Evolutionary conservation across 2,113 vertebrate genomes (phyloP).

Genomic region (Craseonycteris thonglongyai): DNA sequence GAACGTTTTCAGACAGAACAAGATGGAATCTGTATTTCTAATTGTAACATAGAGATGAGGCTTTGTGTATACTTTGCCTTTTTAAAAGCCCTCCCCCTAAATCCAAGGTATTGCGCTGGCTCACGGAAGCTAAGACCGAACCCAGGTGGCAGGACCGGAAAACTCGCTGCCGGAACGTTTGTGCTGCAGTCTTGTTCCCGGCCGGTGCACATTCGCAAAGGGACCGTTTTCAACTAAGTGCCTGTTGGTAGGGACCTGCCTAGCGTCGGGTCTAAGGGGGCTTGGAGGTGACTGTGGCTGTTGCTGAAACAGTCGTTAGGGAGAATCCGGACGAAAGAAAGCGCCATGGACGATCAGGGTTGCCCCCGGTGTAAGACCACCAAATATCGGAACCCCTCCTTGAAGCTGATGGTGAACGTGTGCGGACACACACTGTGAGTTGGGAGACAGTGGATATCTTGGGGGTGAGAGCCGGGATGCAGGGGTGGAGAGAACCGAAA

Average conservation of each 20-base stretch:
- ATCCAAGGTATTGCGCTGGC: background rate
- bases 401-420: constrained; percentile 98
- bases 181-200: background rate
- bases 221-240: background rate
- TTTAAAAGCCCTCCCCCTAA: background rate
- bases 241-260: background rate
- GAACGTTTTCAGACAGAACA: background rate
- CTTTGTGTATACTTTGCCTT: background rate
- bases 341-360: constrained; percentile 91
- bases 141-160: background rate
- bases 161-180: constrained; percentile 60
- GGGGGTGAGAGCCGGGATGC: background rate
- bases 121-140: background rate
- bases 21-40: background rate
- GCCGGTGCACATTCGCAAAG: constrained; percentile 26
- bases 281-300: background rate
- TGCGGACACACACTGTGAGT: constrained; percentile 99
- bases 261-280: background rate
- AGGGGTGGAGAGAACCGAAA: background rate
- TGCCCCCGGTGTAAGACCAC: constrained; percentile 98
- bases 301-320: accelerated
- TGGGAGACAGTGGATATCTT: background rate
- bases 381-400: constrained; percentile 95
- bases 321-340: background rate
- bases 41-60: background rate